These are phyloP conservation scores for Gephyroberyx darwinii DNA, from an alignment of 2,797 vertebrate genomes.

Conservation along the genomic window DNA sequence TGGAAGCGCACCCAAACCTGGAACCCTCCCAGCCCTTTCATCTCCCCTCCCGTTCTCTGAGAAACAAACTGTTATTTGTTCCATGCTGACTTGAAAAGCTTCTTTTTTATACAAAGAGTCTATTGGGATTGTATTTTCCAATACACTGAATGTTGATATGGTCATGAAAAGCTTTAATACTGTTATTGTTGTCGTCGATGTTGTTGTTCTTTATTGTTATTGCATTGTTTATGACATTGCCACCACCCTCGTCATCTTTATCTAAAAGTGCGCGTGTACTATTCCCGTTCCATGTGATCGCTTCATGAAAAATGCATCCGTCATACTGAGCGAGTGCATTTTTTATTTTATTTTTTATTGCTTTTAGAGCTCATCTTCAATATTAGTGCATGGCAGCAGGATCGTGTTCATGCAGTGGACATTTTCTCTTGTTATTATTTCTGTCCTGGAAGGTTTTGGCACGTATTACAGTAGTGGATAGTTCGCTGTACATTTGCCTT, in stretches of 20 bases:
- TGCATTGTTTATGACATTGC: conserved; percentile 73
- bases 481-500: conserved; percentile 79
- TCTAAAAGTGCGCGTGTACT: conserved; percentile 50
- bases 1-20: conserved; percentile 69
- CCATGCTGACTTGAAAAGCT: conserved; percentile 85
- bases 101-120: conserved; percentile 84
- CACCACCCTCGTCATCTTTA: conserved; percentile 49
- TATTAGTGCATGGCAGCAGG: conserved; percentile 74
- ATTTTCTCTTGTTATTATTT: conserved; percentile 54
- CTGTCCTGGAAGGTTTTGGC: conserved; percentile 52
- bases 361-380: conserved; percentile 57
- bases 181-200: conserved; percentile 74
- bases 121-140: conserved; percentile 82
- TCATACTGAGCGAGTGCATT: conserved; percentile 54
- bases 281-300: conserved; percentile 66
- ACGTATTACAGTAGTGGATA: conserved; percentile 68
- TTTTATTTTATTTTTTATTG: conserved; percentile 40
- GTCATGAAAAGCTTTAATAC: conserved; percentile 85
- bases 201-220: conserved; percentile 64
- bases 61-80: conserved; percentile 79
- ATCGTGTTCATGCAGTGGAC: conserved; percentile 52
- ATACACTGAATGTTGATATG: conserved; percentile 84
- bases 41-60: conserved; percentile 32
- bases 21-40: conserved; percentile 38
- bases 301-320: conserved; percentile 51